Conservation (phyloP, 2,113 vertebrate genomes). For the Hemibagrus wyckioides region DNA sequence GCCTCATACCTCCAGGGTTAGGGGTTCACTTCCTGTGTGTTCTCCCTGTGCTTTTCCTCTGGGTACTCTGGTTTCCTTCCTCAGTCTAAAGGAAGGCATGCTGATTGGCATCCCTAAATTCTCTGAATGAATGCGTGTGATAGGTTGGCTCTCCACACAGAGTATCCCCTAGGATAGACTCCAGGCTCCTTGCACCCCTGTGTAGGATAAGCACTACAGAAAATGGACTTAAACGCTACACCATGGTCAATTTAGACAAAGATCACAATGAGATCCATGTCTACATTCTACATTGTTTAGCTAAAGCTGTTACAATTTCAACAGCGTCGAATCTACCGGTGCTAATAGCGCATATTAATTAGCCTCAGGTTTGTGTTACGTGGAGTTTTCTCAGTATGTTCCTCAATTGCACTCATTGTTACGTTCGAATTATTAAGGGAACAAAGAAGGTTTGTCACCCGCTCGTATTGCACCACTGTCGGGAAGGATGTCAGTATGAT, state of each 20-base stretch:
- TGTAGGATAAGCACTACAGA: no score
- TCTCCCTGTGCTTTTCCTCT: no score
- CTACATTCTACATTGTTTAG: neutral
- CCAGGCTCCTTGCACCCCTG: no score
- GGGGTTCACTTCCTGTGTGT: no score
- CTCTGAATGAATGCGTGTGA: no score
- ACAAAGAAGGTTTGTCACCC: neutral
- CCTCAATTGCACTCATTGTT: neutral
- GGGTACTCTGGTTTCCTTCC: no score
- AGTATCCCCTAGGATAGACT: no score
- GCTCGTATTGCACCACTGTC: neutral
- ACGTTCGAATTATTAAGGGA: neutral
- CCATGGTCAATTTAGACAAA: neutral
- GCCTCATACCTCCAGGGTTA: no score
- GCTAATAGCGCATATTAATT: neutral
- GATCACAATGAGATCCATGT: neutral
- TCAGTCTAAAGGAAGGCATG: no score
- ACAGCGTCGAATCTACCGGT: neutral
- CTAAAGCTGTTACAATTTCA: neutral
- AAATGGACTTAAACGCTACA: neutral
- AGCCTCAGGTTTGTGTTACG: neutral
- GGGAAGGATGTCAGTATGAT: constrained; percentile 6
- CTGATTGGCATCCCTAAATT: no score
- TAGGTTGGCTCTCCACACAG: no score
- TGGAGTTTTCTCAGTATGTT: neutral